phyloP scores from a whole-genome alignment of 2,113 vertebrate genomes.

The Trinectes maculatus region DNA sequence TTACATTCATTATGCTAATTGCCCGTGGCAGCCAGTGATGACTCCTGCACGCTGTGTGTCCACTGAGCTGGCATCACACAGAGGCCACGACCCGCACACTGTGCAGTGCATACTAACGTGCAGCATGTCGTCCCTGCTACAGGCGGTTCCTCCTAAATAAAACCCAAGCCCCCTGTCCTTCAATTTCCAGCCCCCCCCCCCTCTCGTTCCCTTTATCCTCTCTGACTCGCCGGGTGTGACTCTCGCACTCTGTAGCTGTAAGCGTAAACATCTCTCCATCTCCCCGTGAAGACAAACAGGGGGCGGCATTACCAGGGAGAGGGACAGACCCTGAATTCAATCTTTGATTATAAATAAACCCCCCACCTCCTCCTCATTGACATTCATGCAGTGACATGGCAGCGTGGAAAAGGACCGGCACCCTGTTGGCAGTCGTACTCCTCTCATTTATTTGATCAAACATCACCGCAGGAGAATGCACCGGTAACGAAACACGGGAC shows the following conservation, averaged over 20 bases:
- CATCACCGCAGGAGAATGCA: too few species aligned
- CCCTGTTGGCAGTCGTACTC: conserved; percentile 61
- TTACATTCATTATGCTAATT: conserved; percentile 76
- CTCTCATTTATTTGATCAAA: conserved; percentile 69
- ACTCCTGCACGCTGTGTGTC: conserved; percentile 66
- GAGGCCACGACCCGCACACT: conserved; percentile 51
- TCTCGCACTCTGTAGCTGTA: conserved; percentile 47
- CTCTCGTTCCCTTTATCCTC: conserved; percentile 18
- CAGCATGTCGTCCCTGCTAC: conserved; percentile 27
- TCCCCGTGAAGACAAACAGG: conserved; percentile 63
- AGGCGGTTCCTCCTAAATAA: conserved; percentile 43
- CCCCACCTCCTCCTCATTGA: conserved; percentile 56
- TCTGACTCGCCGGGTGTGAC: conserved; percentile 33
- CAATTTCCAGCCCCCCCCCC: conserved; percentile 17
- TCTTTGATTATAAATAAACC: conserved; percentile 68
- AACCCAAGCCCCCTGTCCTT: conserved; percentile 34
- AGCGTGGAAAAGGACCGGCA: conserved; percentile 37
- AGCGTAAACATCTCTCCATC: conserved; percentile 69
- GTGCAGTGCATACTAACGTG: conserved; percentile 22
- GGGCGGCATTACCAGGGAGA: conserved; percentile 60
- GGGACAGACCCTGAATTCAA: conserved; percentile 59
- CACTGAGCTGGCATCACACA: conserved; percentile 57
- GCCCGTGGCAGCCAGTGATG: conserved; percentile 65
- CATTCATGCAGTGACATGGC: conserved; percentile 68
- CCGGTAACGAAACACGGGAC: too few species aligned